These are phyloP conservation scores for Tetragonula clypearis DNA, from an alignment of 1,140 invertebrate species.

Conservation along the genomic window DNA sequence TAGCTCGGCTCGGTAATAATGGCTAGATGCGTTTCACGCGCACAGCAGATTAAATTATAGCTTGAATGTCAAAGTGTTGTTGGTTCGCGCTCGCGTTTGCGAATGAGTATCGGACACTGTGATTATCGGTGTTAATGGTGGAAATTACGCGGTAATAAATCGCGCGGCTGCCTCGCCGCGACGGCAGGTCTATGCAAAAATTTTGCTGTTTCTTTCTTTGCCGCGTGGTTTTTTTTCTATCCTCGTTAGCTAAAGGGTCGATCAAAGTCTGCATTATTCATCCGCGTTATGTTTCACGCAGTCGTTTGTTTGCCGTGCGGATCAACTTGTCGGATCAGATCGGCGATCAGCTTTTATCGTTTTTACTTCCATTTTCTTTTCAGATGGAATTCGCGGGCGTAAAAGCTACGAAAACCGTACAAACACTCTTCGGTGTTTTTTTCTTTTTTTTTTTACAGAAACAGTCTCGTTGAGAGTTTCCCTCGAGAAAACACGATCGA, in stretches of 20 bases:
- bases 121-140: neutral
- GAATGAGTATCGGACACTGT: neutral
- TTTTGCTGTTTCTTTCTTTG: neutral
- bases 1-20: neutral
- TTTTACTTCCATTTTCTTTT: neutral
- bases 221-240: neutral
- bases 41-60: neutral
- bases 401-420: too few species aligned
- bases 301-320: too few species aligned
- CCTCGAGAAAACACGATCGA: neutral
- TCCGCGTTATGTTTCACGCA: too few species aligned
- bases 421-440: neutral
- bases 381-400: neutral
- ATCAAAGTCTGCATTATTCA: too few species aligned
- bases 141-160: neutral
- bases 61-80: neutral
- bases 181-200: neutral
- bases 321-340: neutral
- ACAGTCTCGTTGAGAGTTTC: too few species aligned
- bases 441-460: too few species aligned
- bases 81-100: neutral
- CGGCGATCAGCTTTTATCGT: neutral
- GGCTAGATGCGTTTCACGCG: neutral
- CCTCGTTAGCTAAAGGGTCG: too few species aligned
- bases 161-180: neutral